Conservation (phyloP, 2,888 invertebrate genomes). For the Oeneis ivallda region DNA sequence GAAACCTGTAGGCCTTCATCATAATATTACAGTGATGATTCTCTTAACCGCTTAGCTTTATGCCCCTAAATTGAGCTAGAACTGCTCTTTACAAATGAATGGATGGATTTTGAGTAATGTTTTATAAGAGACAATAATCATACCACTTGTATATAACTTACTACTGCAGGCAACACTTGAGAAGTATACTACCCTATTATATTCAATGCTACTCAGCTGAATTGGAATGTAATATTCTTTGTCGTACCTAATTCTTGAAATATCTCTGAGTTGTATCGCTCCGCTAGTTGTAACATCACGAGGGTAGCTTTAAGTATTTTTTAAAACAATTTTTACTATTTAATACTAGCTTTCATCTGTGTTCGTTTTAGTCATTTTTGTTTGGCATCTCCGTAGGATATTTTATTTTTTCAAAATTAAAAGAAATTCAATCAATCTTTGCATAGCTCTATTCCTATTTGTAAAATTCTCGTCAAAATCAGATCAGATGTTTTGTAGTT, state of each 20-base stretch:
- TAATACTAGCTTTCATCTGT: no score
- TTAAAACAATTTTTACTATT: no score
- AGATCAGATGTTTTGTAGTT: no score
- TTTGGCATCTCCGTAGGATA: no score
- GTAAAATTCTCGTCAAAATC: no score
- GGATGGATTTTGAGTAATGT: constrained; percentile 7
- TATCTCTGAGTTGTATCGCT: not conserved
- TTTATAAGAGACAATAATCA: constrained; percentile 7
- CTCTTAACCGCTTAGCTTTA: constrained; percentile 2
- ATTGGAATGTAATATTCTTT: not conserved
- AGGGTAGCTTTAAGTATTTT: no score
- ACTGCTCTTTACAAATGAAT: not conserved
- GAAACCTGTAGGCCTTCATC: no score
- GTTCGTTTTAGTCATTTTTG: no score
- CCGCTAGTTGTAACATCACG: not conserved
- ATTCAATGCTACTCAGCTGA: not conserved
- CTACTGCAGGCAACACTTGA: constrained; percentile 3
- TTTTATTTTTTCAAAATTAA: no score
- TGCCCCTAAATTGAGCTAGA: not conserved
- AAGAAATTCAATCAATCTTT: no score
- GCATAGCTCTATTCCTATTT: no score
- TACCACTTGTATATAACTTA: no score
- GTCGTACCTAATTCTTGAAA: not conserved
- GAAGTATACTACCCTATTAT: not conserved
- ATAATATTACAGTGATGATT: not conserved